Evolutionary conservation across 2,797 vertebrate genomes (phyloP), one percentile per base, ranked within the genome.

Genomic region (Rhinogobio ventralis): DNA sequence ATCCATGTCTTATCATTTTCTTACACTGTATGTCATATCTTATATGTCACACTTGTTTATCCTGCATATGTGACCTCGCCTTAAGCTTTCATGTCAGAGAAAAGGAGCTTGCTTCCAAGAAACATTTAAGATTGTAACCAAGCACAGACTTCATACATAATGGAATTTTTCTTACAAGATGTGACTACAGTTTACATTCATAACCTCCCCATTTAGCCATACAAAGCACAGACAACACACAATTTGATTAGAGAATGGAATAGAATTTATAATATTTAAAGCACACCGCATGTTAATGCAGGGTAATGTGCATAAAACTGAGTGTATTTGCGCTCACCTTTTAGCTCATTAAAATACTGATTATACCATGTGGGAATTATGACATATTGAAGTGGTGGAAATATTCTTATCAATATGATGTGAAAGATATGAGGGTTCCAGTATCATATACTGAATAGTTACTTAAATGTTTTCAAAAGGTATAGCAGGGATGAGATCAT

Each of bases 41-140:
- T 45, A 64, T 17, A 64, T 17, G 55, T 77, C 75, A 62, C 36
- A 62, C 19, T 74, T 79, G 57, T 79, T 79, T 64, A 30, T 79
- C 36, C 20, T 66, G 76, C 39, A 66, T 49, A 79, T 15, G 10
- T 66, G 57, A 79, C 49, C 36, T 66, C 5, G 36, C 25, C 39
- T 46, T 30, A 79, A 79, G 39, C 60, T 46, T 62, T 64, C n/a
- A 30, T 4, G 74, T 75, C 74, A n/a, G 49, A 53, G 30, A 33
- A 80, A 80, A 53, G 64, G 25, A 51, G 4, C 20, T 25, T 42
- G 51, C 39, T 28, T 46, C 9, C 74, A 30, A 14, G 13, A 23
- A 7, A 39, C 20, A 39, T 42, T 60, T 9, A 68, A 57, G n/a
- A 28, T 14, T 45, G n/a, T 13, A 81, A 71, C 51, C 79, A 72